Percentiles rank a stretch among this genome's conserved stretches.
These are phyloP conservation scores for Mercenaria mercenaria DNA, from an alignment of 1,140 invertebrate species.

Conservation along the genomic window DNA sequence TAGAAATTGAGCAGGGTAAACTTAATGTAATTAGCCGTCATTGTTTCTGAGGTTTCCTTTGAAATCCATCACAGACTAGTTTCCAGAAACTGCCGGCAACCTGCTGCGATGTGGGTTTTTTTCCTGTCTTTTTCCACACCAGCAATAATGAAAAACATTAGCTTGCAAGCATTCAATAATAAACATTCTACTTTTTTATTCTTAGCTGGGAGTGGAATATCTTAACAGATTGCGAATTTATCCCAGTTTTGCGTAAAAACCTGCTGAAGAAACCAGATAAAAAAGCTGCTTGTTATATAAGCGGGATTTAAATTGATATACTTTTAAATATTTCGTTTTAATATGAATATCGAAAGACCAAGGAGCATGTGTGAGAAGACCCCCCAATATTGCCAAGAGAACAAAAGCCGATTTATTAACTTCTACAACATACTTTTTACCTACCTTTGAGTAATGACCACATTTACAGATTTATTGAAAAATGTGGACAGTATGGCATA, in stretches of 20 bases:
- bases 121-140: conserved; percentile 11
- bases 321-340: not conserved
- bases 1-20: no score
- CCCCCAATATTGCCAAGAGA: not conserved
- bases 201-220: no score
- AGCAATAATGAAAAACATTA: not conserved
- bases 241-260: no score
- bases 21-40: not conserved
- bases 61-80: not conserved
- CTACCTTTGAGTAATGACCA: no score
- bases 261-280: no score
- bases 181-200: not conserved
- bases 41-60: not conserved
- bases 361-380: not conserved
- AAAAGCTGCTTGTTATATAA: no score
- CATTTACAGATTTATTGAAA: no score
- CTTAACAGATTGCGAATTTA: no score
- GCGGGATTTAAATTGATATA: no score
- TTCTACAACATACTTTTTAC: not conserved
- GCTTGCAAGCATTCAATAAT: not conserved
- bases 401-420: not conserved
- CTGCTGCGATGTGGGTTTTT: not conserved
- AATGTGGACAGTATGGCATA: no score
- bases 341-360: not conserved
- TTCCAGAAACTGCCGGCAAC: not conserved